These are phyloP conservation scores for Anolis carolinensis DNA, from an alignment of 2,113 vertebrate genomes.

Conservation along the genomic window DNA sequence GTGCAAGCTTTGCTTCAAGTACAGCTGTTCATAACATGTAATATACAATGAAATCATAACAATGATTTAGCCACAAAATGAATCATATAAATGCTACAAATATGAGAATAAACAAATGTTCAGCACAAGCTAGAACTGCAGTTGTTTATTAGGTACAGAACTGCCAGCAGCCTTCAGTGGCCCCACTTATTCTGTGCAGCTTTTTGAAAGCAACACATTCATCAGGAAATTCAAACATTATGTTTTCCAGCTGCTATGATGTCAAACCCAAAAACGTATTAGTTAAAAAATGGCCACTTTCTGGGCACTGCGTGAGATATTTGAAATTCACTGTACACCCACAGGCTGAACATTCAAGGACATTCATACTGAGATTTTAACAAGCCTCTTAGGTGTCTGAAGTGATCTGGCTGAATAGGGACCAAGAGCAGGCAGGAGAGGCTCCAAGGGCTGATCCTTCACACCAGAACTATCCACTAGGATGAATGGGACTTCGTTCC, in stretches of 20 bases:
- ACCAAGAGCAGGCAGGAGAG: neutral
- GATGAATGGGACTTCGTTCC: neutral
- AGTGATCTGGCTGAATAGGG: neutral
- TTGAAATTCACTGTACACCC: constrained; percentile 10
- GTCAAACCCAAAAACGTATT: neutral
- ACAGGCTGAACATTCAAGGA: constrained; percentile 1
- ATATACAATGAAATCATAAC: neutral
- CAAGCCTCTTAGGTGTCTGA: neutral
- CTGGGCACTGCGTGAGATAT: neutral
- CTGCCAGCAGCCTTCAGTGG: neutral
- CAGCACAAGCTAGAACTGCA: neutral
- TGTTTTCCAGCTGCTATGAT: neutral
- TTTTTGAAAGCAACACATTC: constrained; percentile 9
- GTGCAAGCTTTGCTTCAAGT: neutral
- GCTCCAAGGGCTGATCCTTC: neutral
- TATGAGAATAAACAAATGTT: neutral
- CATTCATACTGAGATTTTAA: constrained; percentile 9
- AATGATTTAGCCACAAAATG: neutral
- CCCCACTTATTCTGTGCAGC: neutral
- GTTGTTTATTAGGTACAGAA: neutral
- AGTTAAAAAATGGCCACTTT: neutral
- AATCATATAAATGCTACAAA: neutral
- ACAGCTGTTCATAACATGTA: neutral
- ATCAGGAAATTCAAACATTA: neutral
- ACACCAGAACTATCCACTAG: neutral